These are phyloP conservation scores for Dysidea cf. avara DNA, from an alignment of 37 sponge, comb jelly and placozoan species.

Conservation along the genomic window DNA sequence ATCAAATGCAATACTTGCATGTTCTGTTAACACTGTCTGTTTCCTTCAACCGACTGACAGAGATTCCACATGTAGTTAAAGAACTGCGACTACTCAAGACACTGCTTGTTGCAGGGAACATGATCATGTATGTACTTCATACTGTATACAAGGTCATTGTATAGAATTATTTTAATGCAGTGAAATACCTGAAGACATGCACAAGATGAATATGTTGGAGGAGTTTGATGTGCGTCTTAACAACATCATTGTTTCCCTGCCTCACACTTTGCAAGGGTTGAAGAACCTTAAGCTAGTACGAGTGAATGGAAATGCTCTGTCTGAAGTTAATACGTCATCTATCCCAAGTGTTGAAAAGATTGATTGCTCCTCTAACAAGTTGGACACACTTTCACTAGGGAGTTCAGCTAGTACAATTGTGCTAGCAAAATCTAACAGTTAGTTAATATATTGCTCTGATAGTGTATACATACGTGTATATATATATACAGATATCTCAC, in stretches of 20 bases:
- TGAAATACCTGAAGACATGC: constrained; percentile 60
- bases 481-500: not conserved
- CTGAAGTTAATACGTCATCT: constrained; percentile 23
- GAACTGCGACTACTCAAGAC: constrained; percentile 51
- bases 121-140: constrained; percentile 68
- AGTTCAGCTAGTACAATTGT: constrained; percentile 1
- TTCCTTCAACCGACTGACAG: constrained; percentile 75
- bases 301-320: constrained; percentile 43
- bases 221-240: constrained; percentile 76
- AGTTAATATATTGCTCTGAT: constrained; percentile 11
- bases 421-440: constrained; percentile 68
- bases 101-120: constrained; percentile 68
- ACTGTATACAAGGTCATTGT: too few species aligned
- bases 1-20: constrained; percentile 44
- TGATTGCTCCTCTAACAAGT: constrained; percentile 41
- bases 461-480: too few species aligned
- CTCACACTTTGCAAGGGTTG: constrained; percentile 25
- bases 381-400: not conserved
- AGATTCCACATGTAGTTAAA: constrained; percentile 48
- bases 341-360: constrained; percentile 31
- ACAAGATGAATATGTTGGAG: constrained; percentile 47
- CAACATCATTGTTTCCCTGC: constrained; percentile 29
- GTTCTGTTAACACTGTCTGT: constrained; percentile 58
- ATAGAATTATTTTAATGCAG: too few species aligned
- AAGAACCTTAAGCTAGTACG: constrained; percentile 45